These are phyloP conservation scores for Petaurus breviceps DNA, from an alignment of 2,113 vertebrate species.

Conservation along the genomic window DNA sequence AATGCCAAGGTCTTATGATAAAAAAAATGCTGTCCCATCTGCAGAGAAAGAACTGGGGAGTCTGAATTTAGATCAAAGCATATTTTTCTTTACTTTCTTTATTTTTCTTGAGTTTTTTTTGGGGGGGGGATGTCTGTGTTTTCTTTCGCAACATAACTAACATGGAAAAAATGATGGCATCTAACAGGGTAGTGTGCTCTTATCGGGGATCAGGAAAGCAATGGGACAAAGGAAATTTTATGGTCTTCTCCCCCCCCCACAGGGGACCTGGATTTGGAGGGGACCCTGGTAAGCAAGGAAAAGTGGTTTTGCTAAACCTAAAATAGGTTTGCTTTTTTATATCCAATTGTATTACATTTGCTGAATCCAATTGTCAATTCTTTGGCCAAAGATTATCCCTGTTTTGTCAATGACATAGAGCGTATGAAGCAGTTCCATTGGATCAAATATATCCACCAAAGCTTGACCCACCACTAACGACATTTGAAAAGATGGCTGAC, in stretches of 20 bases:
- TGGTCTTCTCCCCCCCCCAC: neutral
- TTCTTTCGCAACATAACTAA: too few relatives aligned
- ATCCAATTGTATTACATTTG: neutral
- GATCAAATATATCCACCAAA: slow-evolving; percentile 80
- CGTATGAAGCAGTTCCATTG: slow-evolving; percentile 83
- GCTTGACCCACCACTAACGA: slow-evolving; percentile 73
- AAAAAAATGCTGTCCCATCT: too few relatives aligned
- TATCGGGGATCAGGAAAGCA: neutral
- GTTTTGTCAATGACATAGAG: slow-evolving; percentile 69
- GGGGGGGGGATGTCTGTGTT: too few relatives aligned
- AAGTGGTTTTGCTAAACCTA: neutral
- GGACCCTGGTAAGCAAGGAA: neutral
- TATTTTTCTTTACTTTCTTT: too few relatives aligned
- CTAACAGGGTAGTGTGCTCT: neutral
- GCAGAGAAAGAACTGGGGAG: too few relatives aligned
- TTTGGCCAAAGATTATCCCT: neutral
- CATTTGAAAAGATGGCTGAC: slow-evolving; percentile 79
- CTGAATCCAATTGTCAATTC: neutral
- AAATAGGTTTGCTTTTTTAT: neutral
- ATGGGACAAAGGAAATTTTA: neutral
- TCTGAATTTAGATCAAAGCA: too few relatives aligned
- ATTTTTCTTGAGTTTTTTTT: neutral
- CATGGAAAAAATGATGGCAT: too few relatives aligned
- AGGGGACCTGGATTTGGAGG: neutral
- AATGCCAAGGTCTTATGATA: too few relatives aligned